A percentile compares a stretch with the other conserved stretches of the same genome.
Evolutionary conservation across 1,140 invertebrate genomes (phyloP).

Genomic region (Eumeta japonica): DNA sequence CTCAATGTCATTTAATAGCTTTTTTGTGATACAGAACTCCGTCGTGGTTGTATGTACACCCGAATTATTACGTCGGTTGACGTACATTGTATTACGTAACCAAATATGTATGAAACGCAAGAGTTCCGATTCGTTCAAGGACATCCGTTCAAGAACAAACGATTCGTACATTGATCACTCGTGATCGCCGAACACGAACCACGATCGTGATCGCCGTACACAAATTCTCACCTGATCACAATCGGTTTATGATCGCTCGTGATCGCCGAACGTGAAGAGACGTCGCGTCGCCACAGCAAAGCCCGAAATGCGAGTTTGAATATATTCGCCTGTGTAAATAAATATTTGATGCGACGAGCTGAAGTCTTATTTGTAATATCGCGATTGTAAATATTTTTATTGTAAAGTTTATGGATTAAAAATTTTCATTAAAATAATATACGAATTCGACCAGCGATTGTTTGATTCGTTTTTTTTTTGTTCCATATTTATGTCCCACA

Average conservation of each 20-base stretch:
- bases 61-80: no score
- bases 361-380: slow-evolving; percentile 25
- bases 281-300: no score
- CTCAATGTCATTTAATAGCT: no score
- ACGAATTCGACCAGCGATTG: slow-evolving; percentile 49
- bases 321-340: slow-evolving; percentile 40
- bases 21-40: no score
- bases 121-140: no score
- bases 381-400: slow-evolving; percentile 52
- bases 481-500: no score
- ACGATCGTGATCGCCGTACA: neutral
- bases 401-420: slow-evolving; percentile 51
- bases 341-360: slow-evolving; percentile 14
- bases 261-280: slow-evolving; percentile 2
- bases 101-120: no score
- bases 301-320: no score
- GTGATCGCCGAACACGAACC: neutral
- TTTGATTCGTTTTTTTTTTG: no score
- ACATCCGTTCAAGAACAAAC: neutral
- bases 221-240: slow-evolving; percentile 1
- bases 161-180: neutral
- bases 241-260: slow-evolving; percentile 10
- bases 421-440: slow-evolving; percentile 54
- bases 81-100: no score
- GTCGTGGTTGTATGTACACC: no score